phyloP scores from a whole-genome alignment of 2,888 invertebrate species.

The Linnaemya tessellans region DNA sequence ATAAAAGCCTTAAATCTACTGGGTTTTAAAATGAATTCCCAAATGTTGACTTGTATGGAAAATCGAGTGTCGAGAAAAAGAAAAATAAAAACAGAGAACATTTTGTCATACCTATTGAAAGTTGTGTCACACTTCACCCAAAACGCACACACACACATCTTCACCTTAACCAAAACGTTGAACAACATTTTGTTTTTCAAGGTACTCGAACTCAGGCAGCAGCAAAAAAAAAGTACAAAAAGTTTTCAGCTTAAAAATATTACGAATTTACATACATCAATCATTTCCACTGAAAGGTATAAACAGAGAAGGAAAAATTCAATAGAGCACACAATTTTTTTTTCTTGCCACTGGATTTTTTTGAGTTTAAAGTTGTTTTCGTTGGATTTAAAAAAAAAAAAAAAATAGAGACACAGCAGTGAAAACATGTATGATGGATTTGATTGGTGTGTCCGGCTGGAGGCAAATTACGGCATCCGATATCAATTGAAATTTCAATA shows the following conservation, averaged over 20 bases:
- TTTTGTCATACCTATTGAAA: conserved; percentile 33
- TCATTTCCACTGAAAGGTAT: not conserved
- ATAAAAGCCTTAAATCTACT: conserved; percentile 11
- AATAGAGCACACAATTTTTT: not conserved
- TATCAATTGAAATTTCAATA: too few species aligned
- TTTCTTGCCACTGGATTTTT: too few species aligned
- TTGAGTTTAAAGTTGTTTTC: too few species aligned
- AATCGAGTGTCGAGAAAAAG: conserved; percentile 10
- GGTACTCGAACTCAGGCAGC: not conserved
- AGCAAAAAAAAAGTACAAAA: not conserved
- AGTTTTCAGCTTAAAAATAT: not conserved
- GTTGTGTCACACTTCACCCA: not conserved
- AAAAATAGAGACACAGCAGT: too few species aligned
- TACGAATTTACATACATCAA: not conserved
- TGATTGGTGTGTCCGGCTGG: too few species aligned
- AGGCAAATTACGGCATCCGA: too few species aligned
- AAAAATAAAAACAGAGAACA: conserved; percentile 25
- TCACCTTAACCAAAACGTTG: not conserved
- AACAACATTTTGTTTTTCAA: conserved; percentile 2
- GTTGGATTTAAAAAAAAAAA: too few species aligned
- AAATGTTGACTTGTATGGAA: not conserved
- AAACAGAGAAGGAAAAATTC: not conserved
- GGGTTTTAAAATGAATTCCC: conserved; percentile 1
- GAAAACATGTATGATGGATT: too few species aligned
- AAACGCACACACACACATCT: not conserved